These are phyloP conservation scores for Charadrius vociferus DNA, from an alignment of 2,113 vertebrate genomes.

Conservation along the genomic window DNA sequence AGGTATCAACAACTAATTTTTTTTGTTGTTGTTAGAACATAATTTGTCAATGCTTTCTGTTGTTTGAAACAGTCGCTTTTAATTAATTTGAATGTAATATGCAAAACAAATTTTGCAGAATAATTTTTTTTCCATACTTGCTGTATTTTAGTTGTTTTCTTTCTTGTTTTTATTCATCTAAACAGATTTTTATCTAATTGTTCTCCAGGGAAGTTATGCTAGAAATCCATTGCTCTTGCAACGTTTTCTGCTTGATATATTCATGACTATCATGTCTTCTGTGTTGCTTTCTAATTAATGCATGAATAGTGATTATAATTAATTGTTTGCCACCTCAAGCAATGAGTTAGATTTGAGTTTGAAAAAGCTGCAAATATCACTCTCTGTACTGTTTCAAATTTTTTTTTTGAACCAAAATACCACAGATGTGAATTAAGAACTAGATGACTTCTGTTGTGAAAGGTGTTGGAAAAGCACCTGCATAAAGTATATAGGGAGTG, in stretches of 20 bases:
- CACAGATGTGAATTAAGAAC: background rate
- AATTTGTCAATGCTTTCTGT: background rate
- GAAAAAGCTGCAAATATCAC: background rate
- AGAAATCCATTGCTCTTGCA: constrained; percentile 32
- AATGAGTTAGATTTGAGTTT: constrained; percentile 23
- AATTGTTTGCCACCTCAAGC: constrained; percentile 15
- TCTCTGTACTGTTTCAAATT: background rate
- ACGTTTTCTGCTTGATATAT: constrained; percentile 16
- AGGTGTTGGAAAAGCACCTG: background rate
- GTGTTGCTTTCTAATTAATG: constrained; percentile 46
- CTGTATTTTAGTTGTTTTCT: background rate
- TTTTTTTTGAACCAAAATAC: background rate
- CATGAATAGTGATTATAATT: constrained; percentile 52
- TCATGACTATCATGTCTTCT: constrained; percentile 13
- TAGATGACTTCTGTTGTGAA: background rate
- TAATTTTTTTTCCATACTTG: background rate
- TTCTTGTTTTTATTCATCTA: constrained; percentile 29
- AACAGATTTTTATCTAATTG: constrained; percentile 64
- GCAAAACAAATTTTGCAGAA: background rate
- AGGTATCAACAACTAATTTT: background rate
- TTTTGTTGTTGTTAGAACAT: background rate
- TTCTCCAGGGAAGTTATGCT: constrained; percentile 50
- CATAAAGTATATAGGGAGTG: background rate
- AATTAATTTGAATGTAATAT: background rate
- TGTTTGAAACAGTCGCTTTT: background rate